Percentiles rank a stretch among this genome's conserved stretches.
Evolutionary conservation across 2,888 invertebrate species (phyloP).

Genomic region (Melangyna quadrimaculata): DNA sequence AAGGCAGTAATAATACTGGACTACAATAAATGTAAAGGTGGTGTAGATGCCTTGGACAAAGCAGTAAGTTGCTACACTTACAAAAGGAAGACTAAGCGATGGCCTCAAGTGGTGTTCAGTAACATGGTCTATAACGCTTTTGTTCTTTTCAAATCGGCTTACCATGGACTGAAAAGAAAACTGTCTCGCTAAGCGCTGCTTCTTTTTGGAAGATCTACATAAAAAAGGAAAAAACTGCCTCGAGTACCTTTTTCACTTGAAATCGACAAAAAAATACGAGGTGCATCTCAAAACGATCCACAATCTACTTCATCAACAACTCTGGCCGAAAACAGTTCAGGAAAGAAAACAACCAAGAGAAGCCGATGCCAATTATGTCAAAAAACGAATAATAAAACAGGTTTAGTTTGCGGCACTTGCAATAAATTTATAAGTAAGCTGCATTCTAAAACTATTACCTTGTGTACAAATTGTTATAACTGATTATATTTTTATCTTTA

Average conservation of each 20-base stretch:
- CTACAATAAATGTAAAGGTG: constrained; percentile 5
- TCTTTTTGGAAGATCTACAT: background rate
- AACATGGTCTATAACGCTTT: too few species aligned
- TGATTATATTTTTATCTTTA: background rate
- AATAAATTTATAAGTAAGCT: background rate
- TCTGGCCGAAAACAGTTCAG: background rate
- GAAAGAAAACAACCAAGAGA: background rate
- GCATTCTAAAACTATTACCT: background rate
- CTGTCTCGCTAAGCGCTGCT: background rate
- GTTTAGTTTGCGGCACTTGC: background rate
- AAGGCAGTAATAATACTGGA: background rate
- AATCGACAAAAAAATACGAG: background rate
- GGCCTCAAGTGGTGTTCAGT: too few species aligned
- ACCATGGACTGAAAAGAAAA: background rate
- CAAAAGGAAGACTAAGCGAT: background rate
- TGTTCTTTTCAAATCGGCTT: background rate
- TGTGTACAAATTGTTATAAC: background rate
- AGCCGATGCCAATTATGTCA: background rate
- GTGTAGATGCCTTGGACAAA: background rate
- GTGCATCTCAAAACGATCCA: background rate
- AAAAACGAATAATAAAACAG: background rate
- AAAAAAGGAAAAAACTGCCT: background rate
- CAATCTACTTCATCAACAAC: background rate
- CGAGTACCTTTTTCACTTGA: background rate
- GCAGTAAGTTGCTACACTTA: background rate